These are phyloP conservation scores for Bombus cullumanus DNA, from an alignment of 1,140 invertebrate genomes.

Conservation along the genomic window DNA sequence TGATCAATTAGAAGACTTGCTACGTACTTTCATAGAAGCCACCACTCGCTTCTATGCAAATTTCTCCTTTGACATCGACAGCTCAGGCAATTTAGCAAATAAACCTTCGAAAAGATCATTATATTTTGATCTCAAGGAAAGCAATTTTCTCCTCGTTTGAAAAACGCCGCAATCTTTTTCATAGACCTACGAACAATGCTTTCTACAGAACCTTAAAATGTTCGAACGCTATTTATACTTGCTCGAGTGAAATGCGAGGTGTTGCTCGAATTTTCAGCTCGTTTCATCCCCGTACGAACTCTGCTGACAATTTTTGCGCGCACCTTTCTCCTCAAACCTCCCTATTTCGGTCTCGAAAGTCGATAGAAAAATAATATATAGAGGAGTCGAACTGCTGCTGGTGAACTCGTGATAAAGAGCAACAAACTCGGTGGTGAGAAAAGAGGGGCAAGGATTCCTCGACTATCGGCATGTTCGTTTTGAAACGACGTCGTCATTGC, in stretches of 20 bases:
- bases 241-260: neutral
- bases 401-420: neutral
- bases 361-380: neutral
- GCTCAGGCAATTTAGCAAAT: too few relatives aligned
- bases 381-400: neutral
- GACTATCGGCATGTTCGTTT: neutral
- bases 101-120: too few relatives aligned
- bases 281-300: neutral
- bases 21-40: too few relatives aligned
- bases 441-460: neutral
- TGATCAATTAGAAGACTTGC: too few relatives aligned
- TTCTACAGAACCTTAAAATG: too few relatives aligned
- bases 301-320: neutral
- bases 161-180: neutral
- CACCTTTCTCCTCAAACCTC: too few relatives aligned
- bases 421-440: slow-evolving; percentile 11
- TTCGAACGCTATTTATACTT: neutral
- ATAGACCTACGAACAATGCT: neutral
- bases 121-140: fast-evolving
- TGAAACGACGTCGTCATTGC: slow-evolving; percentile 16
- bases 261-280: neutral
- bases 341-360: neutral
- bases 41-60: too few relatives aligned
- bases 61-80: too few relatives aligned
- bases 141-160: neutral